Percentiles rank a stretch among this genome's conserved stretches.
phyloP scores from a whole-genome alignment of 2,888 invertebrate genomes.

The Argyresthia albistria region DNA sequence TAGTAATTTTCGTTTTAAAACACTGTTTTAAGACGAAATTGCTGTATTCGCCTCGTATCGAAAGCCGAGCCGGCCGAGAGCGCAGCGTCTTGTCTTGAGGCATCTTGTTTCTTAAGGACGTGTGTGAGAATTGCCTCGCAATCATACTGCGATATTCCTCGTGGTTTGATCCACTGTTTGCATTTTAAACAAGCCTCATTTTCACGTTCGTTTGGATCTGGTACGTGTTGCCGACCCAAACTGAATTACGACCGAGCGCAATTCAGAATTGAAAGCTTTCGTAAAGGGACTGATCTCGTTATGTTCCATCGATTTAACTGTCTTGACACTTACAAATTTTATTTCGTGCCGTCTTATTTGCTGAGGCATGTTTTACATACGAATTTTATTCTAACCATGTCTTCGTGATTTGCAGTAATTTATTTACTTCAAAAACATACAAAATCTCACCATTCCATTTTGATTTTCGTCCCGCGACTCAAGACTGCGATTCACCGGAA shows the following conservation, averaged over 20 bases:
- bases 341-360: conserved; percentile 41
- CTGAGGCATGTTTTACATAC: conserved; percentile 9
- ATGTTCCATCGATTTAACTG: conserved; percentile 54
- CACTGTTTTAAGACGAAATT: neutral
- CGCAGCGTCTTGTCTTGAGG: neutral
- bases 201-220: neutral
- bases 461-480: too few species aligned
- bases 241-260: conserved; percentile 50
- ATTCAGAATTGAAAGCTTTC: conserved; percentile 38
- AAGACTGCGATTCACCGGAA: too few species aligned
- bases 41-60: neutral
- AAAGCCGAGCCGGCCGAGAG: neutral
- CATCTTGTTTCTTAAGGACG: conserved; percentile 11
- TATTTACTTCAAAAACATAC: too few species aligned
- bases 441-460: too few species aligned
- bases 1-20: neutral
- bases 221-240: conserved; percentile 15
- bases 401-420: neutral
- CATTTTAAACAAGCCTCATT: conserved; percentile 9
- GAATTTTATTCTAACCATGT: neutral
- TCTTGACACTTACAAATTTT: conserved; percentile 61
- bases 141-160: conserved; percentile 8
- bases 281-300: conserved; percentile 41
- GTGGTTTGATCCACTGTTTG: conserved; percentile 9
- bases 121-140: conserved; percentile 9